phyloP scores from a whole-genome alignment of 2,113 vertebrate species.

The Physeter macrocephalus region DNA sequence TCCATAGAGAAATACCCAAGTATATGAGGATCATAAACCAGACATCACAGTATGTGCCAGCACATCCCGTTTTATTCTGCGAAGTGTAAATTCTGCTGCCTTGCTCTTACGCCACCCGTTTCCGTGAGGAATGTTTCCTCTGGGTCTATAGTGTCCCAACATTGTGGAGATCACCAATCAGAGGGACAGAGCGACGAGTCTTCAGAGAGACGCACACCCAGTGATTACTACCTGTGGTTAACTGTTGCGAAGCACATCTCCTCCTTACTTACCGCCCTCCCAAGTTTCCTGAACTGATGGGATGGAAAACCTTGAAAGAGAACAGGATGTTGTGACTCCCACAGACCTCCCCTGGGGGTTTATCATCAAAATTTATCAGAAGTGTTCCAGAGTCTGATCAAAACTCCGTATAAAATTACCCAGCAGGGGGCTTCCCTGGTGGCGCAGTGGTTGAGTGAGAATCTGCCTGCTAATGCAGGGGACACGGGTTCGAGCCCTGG shows the following conservation, averaged over 20 bases:
- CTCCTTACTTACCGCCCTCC: background rate
- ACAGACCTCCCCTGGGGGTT: background rate
- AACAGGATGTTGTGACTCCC: background rate
- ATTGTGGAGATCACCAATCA: background rate
- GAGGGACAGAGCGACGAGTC: background rate
- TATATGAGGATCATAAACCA: background rate
- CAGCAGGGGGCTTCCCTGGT: too few species aligned
- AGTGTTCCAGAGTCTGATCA: background rate
- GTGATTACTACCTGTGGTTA: background rate
- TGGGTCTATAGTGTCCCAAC: accelerated
- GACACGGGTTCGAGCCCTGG: too few species aligned
- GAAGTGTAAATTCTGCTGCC: background rate
- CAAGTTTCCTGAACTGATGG: background rate
- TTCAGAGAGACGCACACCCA: background rate
- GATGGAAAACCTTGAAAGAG: background rate
- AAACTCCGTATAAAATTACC: background rate
- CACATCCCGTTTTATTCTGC: background rate
- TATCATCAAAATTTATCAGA: background rate
- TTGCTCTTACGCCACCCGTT: accelerated
- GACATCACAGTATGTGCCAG: background rate
- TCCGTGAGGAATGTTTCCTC: background rate
- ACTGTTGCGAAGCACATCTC: background rate
- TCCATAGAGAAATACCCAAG: background rate
- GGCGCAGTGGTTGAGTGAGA: too few species aligned
- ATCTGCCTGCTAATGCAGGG: too few species aligned